Evolutionary conservation across 2,888 invertebrate species (phyloP), one percentile per base, ranked within the genome.

Genomic region (Agrochola lychnidis): DNA sequence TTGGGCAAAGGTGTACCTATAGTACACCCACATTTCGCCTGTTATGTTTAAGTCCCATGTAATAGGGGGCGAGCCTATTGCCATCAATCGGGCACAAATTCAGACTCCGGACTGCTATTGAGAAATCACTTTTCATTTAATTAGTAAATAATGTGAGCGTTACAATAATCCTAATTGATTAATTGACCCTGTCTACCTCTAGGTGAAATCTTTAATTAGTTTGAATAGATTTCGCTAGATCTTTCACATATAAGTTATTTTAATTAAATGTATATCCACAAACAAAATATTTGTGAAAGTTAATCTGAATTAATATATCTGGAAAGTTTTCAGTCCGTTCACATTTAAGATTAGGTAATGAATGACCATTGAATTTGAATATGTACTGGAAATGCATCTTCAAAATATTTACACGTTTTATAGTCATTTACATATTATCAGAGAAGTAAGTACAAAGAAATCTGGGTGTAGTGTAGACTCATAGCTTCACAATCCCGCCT

Each of bases 331-430:
- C 19, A 12, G 25, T 57, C 14, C 9, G 36, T 51, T 69, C 51
- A 36, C n/a, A 68, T 81, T 81, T 71, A 45, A 67, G n/a, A n/a
- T n/a, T n/a, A n/a, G n/a, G n/a, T n/a, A n/a, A n/a, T n/a, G n/a
- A n/a, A n/a, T n/a, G n/a, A 30, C 14, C 4, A 14, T 69, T 66
- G n/a, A 61, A 69, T 79, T 63, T 71, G 10, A 73, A 40, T 59
- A 40, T 2, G 22, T 10, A 40, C 0, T 5, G 9, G n/a, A 36
- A 36, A 19, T 12, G 36, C n/a, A 36, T 48, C 10, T 66, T 22
- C 6, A 30, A 5, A 22, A 16, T 9, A 51, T n/a, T n/a, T n/a
- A n/a, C n/a, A n/a, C n/a, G n/a, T n/a, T n/a, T n/a, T n/a, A n/a
- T n/a, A n/a, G n/a, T n/a, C n/a, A n/a, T n/a, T n/a, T n/a, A n/a